Conservation (phyloP, 2,797 vertebrate species). For the Anolis apletophallus region DNA sequence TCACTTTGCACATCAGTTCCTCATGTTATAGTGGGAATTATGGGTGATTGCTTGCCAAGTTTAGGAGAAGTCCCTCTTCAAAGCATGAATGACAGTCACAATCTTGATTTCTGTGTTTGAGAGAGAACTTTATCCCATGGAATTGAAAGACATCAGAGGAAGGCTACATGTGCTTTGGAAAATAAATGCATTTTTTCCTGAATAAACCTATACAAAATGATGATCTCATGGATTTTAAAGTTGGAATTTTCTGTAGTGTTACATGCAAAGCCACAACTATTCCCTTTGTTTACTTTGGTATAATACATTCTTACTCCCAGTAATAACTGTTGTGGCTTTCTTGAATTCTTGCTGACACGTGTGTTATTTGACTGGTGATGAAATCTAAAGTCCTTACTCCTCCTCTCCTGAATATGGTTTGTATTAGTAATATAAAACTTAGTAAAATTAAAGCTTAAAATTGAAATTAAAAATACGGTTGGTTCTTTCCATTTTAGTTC, state of each 20-base stretch:
- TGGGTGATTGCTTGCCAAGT: not conserved
- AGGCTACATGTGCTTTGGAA: not conserved
- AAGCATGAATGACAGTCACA: not conserved
- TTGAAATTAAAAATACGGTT: not conserved
- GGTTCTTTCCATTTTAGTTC: not conserved
- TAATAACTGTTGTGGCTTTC: conserved; percentile 8
- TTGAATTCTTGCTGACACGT: conserved; percentile 9
- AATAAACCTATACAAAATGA: not conserved
- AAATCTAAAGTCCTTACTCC: not conserved
- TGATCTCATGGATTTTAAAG: conserved; percentile 7
- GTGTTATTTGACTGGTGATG: conserved; percentile 6
- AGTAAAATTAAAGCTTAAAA: not conserved
- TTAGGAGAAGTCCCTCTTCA: not conserved
- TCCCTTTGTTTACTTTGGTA: conserved; percentile 10
- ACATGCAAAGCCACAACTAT: conserved; percentile 1
- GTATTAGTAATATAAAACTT: not conserved
- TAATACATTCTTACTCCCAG: not conserved
- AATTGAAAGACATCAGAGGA: not conserved
- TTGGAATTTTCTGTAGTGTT: conserved; percentile 1
- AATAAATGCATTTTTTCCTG: not conserved
- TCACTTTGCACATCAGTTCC: not conserved
- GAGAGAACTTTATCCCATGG: not conserved
- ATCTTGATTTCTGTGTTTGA: not conserved
- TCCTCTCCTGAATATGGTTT: not conserved
- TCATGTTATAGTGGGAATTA: not conserved